phyloP scores from a whole-genome alignment of 2,888 invertebrate genomes.

The Tetranychus truncatus region DNA sequence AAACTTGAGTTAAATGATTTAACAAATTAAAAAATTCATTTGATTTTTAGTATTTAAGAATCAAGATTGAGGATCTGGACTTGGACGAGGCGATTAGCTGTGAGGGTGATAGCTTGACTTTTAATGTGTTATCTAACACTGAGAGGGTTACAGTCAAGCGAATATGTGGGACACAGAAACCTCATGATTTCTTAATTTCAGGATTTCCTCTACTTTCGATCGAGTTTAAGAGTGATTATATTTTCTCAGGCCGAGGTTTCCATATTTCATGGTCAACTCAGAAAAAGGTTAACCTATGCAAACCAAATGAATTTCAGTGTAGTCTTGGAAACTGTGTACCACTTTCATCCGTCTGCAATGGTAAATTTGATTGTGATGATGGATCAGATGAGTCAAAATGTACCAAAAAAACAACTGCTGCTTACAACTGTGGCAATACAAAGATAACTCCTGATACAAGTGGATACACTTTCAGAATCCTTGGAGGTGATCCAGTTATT shows the following conservation, averaged over 20 bases:
- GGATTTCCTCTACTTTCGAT: background rate
- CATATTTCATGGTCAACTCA: background rate
- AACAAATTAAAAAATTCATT: background rate
- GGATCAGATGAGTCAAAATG: constrained; percentile 11
- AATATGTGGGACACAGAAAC: background rate
- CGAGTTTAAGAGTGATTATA: constrained; percentile 10
- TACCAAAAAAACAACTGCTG: background rate
- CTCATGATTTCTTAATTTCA: background rate
- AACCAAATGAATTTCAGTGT: background rate
- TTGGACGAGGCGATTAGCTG: background rate
- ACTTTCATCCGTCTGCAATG: background rate
- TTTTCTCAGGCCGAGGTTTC: constrained; percentile 13
- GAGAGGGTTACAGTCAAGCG: background rate
- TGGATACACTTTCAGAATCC: constrained; percentile 11
- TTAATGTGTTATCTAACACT: background rate
- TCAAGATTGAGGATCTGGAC: background rate
- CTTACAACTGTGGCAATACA: background rate
- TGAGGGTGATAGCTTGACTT: background rate
- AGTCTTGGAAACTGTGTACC: background rate
- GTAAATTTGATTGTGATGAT: constrained; percentile 11
- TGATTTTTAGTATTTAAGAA: background rate
- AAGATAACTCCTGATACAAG: background rate
- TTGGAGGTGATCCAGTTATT: constrained; percentile 17
- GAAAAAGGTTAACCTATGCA: background rate
- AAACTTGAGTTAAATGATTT: background rate